Conservation (phyloP, 1,140 invertebrate genomes). For the Epicauta chinensis region DNA sequence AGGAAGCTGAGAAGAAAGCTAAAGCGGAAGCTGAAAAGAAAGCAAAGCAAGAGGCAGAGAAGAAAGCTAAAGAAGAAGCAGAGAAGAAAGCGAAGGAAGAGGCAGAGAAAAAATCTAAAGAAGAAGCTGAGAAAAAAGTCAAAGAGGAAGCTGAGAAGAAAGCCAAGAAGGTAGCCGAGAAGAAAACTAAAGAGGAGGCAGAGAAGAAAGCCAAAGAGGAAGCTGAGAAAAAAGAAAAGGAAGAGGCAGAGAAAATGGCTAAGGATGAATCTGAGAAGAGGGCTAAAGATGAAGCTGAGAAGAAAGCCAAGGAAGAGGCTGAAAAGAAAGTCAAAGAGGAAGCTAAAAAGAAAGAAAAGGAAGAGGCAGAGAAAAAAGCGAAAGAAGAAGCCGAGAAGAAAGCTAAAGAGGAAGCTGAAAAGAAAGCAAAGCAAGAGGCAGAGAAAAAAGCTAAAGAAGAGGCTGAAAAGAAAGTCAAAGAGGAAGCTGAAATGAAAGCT, state of each 20-base stretch:
- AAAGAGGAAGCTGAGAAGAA: constrained; percentile 23
- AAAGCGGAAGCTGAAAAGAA: constrained; percentile 41
- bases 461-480: constrained; percentile 37
- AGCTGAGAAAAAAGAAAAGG: constrained; percentile 21
- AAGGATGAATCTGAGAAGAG: constrained; percentile 21
- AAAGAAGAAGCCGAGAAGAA: constrained; percentile 30
- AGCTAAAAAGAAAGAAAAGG: constrained; percentile 29
- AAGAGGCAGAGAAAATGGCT: constrained; percentile 21
- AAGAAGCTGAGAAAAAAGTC: constrained; percentile 27
- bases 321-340: constrained; percentile 32
- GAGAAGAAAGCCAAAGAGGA: constrained; percentile 19
- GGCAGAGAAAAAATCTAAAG: constrained; percentile 23
- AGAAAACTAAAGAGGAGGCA: constrained; percentile 21
- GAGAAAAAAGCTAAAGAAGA: constrained; percentile 32
- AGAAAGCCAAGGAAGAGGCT: constrained; percentile 19
- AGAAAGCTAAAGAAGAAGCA: constrained; percentile 33
- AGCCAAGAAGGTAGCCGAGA: constrained; percentile 21
- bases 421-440: constrained; percentile 20
- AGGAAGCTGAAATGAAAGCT: constrained; percentile 32
- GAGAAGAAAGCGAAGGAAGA: constrained; percentile 34
- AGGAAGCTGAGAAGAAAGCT: constrained; percentile 33
- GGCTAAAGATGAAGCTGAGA: constrained; percentile 12
- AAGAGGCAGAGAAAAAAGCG: constrained; percentile 9
- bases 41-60: constrained; percentile 29
- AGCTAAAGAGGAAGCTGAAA: constrained; percentile 32